Evolutionary conservation across 2,888 invertebrate species (phyloP), one percentile per base, ranked within the genome.

Genomic region (Hypselothyrea guttata): DNA sequence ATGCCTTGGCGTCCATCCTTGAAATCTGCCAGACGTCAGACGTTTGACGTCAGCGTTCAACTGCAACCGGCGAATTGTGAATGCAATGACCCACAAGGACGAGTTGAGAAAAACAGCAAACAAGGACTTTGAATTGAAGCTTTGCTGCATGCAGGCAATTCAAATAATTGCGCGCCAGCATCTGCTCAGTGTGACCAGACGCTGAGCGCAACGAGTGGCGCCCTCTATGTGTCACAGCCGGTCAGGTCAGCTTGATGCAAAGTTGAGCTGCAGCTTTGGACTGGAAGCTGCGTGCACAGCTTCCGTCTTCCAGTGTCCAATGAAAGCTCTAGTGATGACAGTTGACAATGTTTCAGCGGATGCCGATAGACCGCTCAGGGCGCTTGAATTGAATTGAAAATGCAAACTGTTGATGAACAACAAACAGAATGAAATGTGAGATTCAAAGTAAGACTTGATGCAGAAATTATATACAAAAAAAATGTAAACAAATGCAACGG

Each of bases 251-350:
- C 30, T 31, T 42, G 31, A n/a, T n/a, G n/a, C n/a, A n/a, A n/a
- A 22, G 22, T 22, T 22, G 22, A 22, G 1, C 28, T 30, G 15
- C 33, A 60, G 67, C 61, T 65, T 41, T 42, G 8, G 8, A n/a
- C 31, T 62, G 82, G 82, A 82, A 60, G 66, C 73, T 73, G 70
- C 28, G 40, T 7, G 48, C 54, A 40, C 82, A 86, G 82, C 82
- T 77, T 77, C 77, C 75, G 66, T 54, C 45, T 65, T 64, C 7
- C 13, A 18, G 16, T 16, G 40, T 16, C 78, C 81, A 63, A 16
- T 30, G 9, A 56, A 54, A 58, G 53, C 72, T 68, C 34, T 49
- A 38, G 45, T 42, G 46, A 12, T 45, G 63, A 37, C 75, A 71
- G 7, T 54, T 9, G 7, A 9, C 7, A 5, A 9, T 30, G 49